Evolutionary conservation across 2,797 vertebrate species (phyloP).

Genomic region (Helarctos malayanus): DNA sequence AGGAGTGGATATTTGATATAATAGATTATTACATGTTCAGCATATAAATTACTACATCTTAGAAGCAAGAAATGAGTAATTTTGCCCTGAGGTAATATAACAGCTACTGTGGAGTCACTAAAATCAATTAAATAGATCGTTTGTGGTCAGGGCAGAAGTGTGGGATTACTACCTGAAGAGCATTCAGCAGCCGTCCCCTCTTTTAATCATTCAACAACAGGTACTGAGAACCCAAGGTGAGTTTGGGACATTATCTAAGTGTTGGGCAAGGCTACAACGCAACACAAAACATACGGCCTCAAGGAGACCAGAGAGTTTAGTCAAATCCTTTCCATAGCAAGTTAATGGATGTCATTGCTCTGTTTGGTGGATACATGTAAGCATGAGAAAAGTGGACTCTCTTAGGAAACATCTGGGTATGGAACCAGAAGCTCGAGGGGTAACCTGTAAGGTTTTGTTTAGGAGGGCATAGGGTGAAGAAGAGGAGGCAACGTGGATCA

Average conservation of each 20-base stretch:
- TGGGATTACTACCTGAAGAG: conserved; percentile 55
- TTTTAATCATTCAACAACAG: conserved; percentile 56
- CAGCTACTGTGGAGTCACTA: conserved; percentile 52
- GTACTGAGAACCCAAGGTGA: conserved; percentile 26
- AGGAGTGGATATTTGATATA: conserved; percentile 77
- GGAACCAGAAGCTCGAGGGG: not conserved
- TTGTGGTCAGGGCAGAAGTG: conserved; percentile 53
- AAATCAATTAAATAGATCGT: conserved; percentile 80
- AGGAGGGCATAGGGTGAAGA: not conserved
- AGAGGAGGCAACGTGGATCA: not conserved
- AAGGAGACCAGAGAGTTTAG: not conserved
- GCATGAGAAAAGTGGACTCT: not conserved
- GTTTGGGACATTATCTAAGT: conserved; percentile 41
- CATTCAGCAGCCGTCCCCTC: conserved; percentile 3
- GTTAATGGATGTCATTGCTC: not conserved
- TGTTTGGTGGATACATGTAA: not conserved
- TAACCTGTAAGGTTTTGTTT: not conserved
- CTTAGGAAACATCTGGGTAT: not conserved
- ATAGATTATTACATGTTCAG: conserved; percentile 79
- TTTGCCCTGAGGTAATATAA: conserved; percentile 74
- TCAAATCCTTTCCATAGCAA: not conserved
- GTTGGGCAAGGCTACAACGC: not conserved
- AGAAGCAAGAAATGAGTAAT: conserved; percentile 75
- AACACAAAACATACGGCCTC: not conserved
- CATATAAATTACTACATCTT: conserved; percentile 76